Base-by-base conservation (phyloP, 2,797 vertebrate genomes). In the Harpagifer antarcticus region DNA sequence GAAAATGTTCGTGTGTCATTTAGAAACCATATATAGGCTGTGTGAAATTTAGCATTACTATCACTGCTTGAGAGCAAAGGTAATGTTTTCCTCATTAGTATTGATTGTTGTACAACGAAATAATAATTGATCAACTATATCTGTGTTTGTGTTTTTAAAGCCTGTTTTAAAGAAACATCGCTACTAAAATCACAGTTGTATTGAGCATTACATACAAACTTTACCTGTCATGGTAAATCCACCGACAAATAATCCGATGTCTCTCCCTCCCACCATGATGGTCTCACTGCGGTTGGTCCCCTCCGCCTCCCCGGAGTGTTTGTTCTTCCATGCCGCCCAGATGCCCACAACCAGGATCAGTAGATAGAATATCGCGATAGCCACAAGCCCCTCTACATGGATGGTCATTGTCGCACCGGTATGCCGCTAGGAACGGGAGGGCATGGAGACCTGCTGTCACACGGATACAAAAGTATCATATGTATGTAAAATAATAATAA, bases 301-400 rank as follows among this genome's bases (percentile, higher is more conserved):
- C 84, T 95, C 96, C 50, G 94, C 84, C 3, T 93, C 95, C 60
- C 96, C 93, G 0, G 95, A 96, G 93, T 97, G 96, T 85, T 98
- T 99, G 94, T 98, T 99, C 93, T 97, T 98, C 98, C 98, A 98
- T 71, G 98, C 97, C 79, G 98, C 98, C 98, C 98, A 99, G 93
- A 99, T 98, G 68, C 98, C 98, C 88, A 99, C 98, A 56, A 95
- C 73, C 73, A 99, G 92, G 85, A 99, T 99, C 27, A 97, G 94
- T 59, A 98, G 66, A 84, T 99, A 99, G 94, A 99, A 99, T 49
- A 98, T 23, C 80, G 96, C 93, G 86, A 99, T 98, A 53, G 98
- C 98, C 88, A 98, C 94, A 75, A 99, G 93, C 70, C 98, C 98
- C 85, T 98, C 98, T 65, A 95, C 94, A 72, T 99, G 97, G 93